Evolutionary conservation across 2,797 vertebrate genomes (phyloP).

Genomic region (Chromis chromis): DNA sequence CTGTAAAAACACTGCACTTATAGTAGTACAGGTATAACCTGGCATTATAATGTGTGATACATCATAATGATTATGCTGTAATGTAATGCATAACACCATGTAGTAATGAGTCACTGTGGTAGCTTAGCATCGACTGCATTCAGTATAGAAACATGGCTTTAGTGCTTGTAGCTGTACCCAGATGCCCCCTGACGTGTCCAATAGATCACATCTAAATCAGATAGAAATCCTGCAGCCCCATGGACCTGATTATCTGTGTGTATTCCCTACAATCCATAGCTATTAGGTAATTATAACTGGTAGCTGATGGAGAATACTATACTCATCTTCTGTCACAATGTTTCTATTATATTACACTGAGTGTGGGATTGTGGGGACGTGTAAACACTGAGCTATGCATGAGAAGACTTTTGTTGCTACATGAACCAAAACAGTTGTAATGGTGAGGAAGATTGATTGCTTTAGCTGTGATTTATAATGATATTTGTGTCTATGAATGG

Average conservation of each 20-base stretch:
- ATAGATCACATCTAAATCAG: conserved; percentile 27
- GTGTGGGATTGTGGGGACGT: background rate
- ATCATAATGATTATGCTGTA: background rate
- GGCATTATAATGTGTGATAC: background rate
- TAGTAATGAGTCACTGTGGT: background rate
- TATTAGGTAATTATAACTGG: conserved; percentile 54
- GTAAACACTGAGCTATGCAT: background rate
- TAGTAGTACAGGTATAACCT: background rate
- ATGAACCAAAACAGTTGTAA: background rate
- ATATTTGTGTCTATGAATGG: background rate
- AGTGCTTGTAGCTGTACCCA: background rate
- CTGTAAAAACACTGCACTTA: background rate
- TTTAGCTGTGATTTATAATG: conserved; percentile 5
- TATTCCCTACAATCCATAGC: conserved; percentile 34
- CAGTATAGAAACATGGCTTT: conserved; percentile 5
- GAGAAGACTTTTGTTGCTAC: background rate
- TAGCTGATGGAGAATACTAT: conserved; percentile 37
- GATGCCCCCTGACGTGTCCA: conserved; percentile 1
- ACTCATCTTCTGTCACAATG: conserved; percentile 3
- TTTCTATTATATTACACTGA: conserved; percentile 10
- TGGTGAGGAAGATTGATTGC: background rate
- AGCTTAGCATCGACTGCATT: conserved; percentile 5
- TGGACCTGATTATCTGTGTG: conserved; percentile 53
- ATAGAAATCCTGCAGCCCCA: conserved; percentile 25
- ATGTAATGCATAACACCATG: background rate